Conservation (phyloP, 2,797 vertebrate genomes). For the Leucoraja ocellata region DNA sequence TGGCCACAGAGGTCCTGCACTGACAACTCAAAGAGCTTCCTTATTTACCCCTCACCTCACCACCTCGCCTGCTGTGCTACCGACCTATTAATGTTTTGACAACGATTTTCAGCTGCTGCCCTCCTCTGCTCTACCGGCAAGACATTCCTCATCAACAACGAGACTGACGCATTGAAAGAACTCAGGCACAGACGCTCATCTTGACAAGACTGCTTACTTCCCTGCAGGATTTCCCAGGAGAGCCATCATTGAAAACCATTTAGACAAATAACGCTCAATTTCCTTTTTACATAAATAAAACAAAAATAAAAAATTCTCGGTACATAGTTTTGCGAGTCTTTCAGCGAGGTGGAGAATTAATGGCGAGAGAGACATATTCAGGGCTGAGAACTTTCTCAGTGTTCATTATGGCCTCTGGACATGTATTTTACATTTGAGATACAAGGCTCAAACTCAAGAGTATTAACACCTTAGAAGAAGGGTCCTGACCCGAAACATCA, state of each 20-base stretch:
- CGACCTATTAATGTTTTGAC: neutral
- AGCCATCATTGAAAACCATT: conserved; percentile 21
- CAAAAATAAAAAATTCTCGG: neutral
- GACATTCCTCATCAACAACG: neutral
- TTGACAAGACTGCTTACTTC: conserved; percentile 17
- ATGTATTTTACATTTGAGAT: neutral
- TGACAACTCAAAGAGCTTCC: neutral
- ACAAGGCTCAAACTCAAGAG: neutral
- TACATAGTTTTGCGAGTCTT: neutral
- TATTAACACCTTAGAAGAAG: neutral
- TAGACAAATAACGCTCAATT: conserved; percentile 28
- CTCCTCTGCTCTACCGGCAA: neutral
- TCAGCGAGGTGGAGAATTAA: neutral
- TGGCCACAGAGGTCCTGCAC: neutral
- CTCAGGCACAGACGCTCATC: conserved; percentile 13
- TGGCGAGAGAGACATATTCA: neutral
- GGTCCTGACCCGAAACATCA: too few relatives aligned
- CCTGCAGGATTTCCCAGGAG: neutral
- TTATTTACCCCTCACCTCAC: too few relatives aligned
- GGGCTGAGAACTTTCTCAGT: neutral
- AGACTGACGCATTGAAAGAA: neutral
- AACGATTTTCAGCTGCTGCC: neutral
- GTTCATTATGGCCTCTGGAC: neutral
- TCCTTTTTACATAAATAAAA: conserved; percentile 30
- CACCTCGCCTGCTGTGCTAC: neutral